phyloP scores from a whole-genome alignment of 2,797 vertebrate genomes.

The Pipistrellus pygmaeus region DNA sequence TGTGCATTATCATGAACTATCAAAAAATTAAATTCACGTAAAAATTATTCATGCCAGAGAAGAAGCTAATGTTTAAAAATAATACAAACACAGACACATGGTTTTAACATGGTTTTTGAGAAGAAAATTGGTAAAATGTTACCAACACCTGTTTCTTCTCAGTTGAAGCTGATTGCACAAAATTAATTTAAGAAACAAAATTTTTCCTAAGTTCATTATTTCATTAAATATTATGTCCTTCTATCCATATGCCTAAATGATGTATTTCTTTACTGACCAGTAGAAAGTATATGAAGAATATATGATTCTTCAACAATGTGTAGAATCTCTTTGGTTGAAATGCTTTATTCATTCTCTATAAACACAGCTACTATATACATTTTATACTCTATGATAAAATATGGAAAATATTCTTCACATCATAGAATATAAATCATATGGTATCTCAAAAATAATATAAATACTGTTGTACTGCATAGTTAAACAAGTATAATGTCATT shows the following conservation, averaged over 20 bases:
- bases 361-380: neutral
- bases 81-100: neutral
- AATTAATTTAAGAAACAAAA: conserved; percentile 4
- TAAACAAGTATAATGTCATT: neutral
- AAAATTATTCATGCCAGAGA: neutral
- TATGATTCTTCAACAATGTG: neutral
- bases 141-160: neutral
- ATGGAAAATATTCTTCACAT: no score
- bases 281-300: neutral
- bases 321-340: neutral
- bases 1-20: neutral
- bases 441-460: neutral
- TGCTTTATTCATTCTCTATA: neutral
- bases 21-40: neutral
- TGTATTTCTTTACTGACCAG: neutral
- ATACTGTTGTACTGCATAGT: neutral
- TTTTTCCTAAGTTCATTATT: neutral
- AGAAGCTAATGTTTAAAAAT: neutral
- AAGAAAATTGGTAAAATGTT: neutral
- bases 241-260: neutral
- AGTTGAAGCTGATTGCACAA: neutral
- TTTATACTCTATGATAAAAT: neutral
- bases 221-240: neutral
- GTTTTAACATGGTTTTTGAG: neutral
- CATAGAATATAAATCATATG: neutral